Conservation (phyloP, 2,888 invertebrate genomes). For the Monochamus alternatus region DNA sequence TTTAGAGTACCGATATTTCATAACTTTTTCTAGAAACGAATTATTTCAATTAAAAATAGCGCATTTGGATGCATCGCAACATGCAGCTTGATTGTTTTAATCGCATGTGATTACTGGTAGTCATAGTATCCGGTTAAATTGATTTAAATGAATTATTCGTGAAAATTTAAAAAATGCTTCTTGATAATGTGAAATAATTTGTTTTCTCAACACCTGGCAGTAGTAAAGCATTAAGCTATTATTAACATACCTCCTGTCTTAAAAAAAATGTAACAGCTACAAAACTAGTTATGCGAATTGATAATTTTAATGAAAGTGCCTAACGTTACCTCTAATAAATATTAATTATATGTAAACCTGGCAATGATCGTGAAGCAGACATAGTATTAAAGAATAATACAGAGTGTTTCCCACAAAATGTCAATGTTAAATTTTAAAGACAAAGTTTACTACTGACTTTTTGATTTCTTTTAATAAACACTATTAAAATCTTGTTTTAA, state of each 20-base stretch:
- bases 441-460: no score
- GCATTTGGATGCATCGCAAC: neutral
- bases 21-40: neutral
- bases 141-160: neutral
- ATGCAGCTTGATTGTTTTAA: neutral
- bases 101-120: neutral
- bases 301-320: neutral
- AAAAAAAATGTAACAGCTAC: neutral
- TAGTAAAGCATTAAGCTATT: neutral
- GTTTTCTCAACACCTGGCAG: neutral
- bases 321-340: neutral
- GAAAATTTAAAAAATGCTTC: neutral
- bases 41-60: neutral
- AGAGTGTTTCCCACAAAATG: no score
- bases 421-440: no score
- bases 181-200: neutral
- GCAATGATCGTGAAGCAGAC: neutral
- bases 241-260: neutral
- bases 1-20: neutral
- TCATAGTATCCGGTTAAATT: neutral
- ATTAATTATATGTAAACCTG: neutral
- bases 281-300: neutral
- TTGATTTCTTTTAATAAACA: no score
- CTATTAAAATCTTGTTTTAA: no score
- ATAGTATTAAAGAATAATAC: no score